These are phyloP conservation scores for Trididemnum clinides DNA, from an alignment of 23 tunicate genomes.

Conservation along the genomic window DNA sequence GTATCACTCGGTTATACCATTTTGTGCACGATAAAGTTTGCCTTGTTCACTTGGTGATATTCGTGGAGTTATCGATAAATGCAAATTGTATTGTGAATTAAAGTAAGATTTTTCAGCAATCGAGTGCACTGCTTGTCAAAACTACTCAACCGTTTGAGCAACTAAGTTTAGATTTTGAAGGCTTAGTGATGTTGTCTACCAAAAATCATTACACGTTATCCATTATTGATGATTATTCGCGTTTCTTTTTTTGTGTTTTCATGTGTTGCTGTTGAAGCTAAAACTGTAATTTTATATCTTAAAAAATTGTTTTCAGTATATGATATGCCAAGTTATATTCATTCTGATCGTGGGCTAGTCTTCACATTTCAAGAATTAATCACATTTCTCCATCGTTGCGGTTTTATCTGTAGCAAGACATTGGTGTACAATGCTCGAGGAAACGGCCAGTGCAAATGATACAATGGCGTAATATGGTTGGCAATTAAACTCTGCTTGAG, in stretches of 20 bases:
- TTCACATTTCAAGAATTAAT: conserved; percentile 11
- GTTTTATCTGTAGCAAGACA: conserved; percentile 10
- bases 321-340: conserved; percentile 9
- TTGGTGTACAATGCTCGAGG: conserved; percentile 17
- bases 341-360: neutral
- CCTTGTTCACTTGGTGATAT: conserved; percentile 16
- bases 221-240: too few relatives aligned
- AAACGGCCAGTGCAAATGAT: conserved; percentile 27
- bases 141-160: too few relatives aligned
- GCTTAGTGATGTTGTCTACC: too few relatives aligned
- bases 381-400: neutral
- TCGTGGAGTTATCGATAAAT: neutral
- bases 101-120: too few relatives aligned
- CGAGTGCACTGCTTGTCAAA: too few relatives aligned
- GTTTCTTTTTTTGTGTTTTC: conserved; percentile 3
- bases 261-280: neutral
- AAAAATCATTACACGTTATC: too few relatives aligned
- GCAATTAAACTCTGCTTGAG: conserved; percentile 14
- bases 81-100: too few relatives aligned
- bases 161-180: too few relatives aligned
- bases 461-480: conserved; percentile 31
- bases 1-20: conserved; percentile 14
- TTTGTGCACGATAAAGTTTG: conserved; percentile 5
- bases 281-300: conserved; percentile 3
- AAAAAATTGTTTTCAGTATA: conserved; percentile 8